Evolutionary conservation across 2,888 invertebrate genomes (phyloP).

Genomic region (Elegia similella): DNA sequence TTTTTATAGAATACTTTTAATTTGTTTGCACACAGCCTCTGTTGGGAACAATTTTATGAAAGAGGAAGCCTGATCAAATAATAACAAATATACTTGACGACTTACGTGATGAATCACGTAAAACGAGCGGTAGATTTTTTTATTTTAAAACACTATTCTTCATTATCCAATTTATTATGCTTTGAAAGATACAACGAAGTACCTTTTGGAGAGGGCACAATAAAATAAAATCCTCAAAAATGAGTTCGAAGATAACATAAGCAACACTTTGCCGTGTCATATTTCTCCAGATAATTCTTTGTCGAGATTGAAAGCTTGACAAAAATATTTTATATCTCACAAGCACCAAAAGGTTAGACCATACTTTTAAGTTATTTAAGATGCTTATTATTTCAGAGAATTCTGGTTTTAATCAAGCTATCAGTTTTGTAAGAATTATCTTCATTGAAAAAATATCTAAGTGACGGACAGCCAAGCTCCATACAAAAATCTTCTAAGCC

Average conservation of each 20-base stretch:
- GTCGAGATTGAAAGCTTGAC: not conserved
- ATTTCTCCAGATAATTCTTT: not conserved
- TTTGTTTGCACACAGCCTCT: slow-evolving; percentile 80
- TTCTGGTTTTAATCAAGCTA: not conserved
- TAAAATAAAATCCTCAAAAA: slow-evolving; percentile 5
- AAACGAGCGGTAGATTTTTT: slow-evolving; percentile 23
- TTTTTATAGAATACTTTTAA: slow-evolving; percentile 76
- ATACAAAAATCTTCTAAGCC: not conserved
- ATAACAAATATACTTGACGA: slow-evolving; percentile 25
- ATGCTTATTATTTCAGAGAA: no score
- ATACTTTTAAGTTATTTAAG: not conserved
- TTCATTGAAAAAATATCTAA: not conserved
- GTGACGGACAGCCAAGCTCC: not conserved
- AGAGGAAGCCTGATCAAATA: slow-evolving; percentile 36
- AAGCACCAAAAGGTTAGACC: not conserved
- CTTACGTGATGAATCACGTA: slow-evolving; percentile 22
- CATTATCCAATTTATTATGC: not conserved
- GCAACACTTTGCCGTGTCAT: not conserved
- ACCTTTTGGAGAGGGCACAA: not conserved
- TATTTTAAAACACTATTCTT: slow-evolving; percentile 32
- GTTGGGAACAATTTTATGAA: slow-evolving; percentile 68
- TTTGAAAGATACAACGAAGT: not conserved
- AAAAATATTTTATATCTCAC: not conserved
- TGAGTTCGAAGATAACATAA: not conserved
- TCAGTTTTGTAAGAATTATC: not conserved